Conservation (phyloP, 2,888 invertebrate species). For the Stenoptilia bipunctidactyla region DNA sequence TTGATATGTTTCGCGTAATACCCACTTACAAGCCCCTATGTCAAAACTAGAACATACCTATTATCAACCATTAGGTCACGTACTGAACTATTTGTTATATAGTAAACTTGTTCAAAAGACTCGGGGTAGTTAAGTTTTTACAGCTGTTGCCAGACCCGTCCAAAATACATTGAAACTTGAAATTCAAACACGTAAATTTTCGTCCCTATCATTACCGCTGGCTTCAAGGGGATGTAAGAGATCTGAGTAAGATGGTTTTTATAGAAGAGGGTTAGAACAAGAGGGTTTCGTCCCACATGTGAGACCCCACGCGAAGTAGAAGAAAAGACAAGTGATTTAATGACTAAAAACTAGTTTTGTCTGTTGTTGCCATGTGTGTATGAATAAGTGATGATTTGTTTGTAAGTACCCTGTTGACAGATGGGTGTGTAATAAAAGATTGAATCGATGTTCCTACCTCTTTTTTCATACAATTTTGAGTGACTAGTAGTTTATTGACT, state of each 20-base stretch:
- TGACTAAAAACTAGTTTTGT: slow-evolving; percentile 22
- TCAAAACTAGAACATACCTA: slow-evolving; percentile 19
- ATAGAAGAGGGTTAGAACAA: slow-evolving; percentile 29
- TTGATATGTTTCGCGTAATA: slow-evolving; percentile 8
- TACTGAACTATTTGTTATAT: slow-evolving; percentile 36
- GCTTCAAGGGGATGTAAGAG: slow-evolving; percentile 16
- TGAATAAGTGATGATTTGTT: slow-evolving; percentile 1
- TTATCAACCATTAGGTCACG: slow-evolving; percentile 25
- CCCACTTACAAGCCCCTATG: slow-evolving; percentile 1
- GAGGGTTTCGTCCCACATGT: slow-evolving; percentile 51
- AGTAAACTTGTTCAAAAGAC: slow-evolving; percentile 48
- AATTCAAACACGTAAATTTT: slow-evolving; percentile 1
- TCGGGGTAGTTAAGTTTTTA: slow-evolving; percentile 27
- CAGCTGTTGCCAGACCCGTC: slow-evolving; percentile 41
- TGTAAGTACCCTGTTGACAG: background rate
- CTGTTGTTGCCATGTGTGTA: background rate
- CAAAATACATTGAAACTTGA: slow-evolving; percentile 23
- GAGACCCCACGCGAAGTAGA: slow-evolving; percentile 56
- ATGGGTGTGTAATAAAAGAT: background rate
- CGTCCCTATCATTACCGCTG: too few relatives aligned
- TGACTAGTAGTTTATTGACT: too few relatives aligned
- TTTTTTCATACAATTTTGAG: too few relatives aligned
- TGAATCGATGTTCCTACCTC: too few relatives aligned
- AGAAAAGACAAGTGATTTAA: slow-evolving; percentile 52
- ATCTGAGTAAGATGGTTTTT: slow-evolving; percentile 20